These are phyloP conservation scores for Nylanderia fulva DNA, from an alignment of 1,140 invertebrate genomes.

Conservation along the genomic window DNA sequence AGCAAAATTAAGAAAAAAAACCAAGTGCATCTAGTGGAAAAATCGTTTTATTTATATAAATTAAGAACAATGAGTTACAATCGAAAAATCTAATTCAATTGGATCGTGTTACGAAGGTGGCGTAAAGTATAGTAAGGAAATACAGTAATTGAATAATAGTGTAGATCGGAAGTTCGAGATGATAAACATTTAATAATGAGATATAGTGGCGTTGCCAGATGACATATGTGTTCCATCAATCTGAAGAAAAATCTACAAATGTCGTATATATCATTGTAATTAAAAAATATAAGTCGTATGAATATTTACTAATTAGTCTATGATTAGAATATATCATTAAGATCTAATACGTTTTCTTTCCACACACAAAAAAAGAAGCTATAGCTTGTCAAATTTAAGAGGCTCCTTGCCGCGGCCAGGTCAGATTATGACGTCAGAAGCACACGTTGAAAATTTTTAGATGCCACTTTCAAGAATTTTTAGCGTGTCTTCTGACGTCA, in stretches of 20 bases:
- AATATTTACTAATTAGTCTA: constrained; percentile 2
- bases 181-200: constrained; percentile 40
- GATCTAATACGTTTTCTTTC: too few species aligned
- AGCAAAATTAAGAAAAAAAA: constrained; percentile 77
- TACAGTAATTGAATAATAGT: constrained; percentile 29
- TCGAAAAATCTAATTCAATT: constrained; percentile 50
- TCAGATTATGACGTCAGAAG: too few species aligned
- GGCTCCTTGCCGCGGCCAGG: too few species aligned
- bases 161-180: constrained; percentile 11
- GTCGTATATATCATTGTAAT: background rate
- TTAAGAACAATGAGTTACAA: constrained; percentile 66
- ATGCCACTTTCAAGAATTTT: too few species aligned
- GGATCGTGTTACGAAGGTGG: constrained; percentile 46
- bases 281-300: background rate
- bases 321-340: too few species aligned
- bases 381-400: too few species aligned
- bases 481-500: too few species aligned
- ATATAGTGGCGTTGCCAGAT: constrained; percentile 42
- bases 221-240: constrained; percentile 31
- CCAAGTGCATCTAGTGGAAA: constrained; percentile 79
- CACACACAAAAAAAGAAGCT: too few species aligned
- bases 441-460: too few species aligned
- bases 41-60: constrained; percentile 78
- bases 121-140: constrained; percentile 29
- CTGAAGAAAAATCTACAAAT: background rate